Conservation (phyloP, 2,113 vertebrate species). For the Scomber japonicus region DNA sequence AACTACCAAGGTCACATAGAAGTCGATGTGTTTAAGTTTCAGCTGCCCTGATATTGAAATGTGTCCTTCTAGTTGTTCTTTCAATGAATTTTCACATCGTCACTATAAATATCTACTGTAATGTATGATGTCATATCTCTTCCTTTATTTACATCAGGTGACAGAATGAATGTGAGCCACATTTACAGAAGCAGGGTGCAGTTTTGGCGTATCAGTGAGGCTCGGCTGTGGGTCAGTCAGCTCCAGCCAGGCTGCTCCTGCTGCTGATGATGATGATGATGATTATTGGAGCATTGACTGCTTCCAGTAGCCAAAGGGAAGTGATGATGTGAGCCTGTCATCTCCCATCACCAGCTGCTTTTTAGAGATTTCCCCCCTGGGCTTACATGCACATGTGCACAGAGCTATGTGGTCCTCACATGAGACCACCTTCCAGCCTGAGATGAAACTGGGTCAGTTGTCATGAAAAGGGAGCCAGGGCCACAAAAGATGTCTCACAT, state of each 20-base stretch:
- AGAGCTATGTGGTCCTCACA: neutral
- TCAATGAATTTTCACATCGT: too few relatives aligned
- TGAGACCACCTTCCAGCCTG: conserved; percentile 6
- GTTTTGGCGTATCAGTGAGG: neutral
- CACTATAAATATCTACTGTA: too few relatives aligned
- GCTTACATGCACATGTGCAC: conserved; percentile 4
- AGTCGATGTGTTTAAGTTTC: too few relatives aligned
- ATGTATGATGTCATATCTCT: neutral
- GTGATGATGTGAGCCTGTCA: conserved; percentile 32
- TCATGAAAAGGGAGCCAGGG: neutral
- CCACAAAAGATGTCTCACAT: neutral
- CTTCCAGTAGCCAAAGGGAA: conserved; percentile 25
- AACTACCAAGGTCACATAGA: too few relatives aligned
- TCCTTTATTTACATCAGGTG: neutral
- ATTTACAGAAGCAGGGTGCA: neutral
- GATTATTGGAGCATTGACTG: conserved; percentile 50
- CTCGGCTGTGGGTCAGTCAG: neutral
- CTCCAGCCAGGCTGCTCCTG: conserved; percentile 12
- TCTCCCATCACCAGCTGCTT: conserved; percentile 48
- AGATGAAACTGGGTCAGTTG: conserved; percentile 66
- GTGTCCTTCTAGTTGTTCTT: too few relatives aligned
- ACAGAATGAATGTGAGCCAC: neutral
- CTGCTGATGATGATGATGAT: neutral
- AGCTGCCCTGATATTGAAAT: too few relatives aligned
- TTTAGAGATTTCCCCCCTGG: conserved; percentile 40